phyloP scores from a whole-genome alignment of 2,113 vertebrate genomes.

The Tretioscincus oriximinensis region DNA sequence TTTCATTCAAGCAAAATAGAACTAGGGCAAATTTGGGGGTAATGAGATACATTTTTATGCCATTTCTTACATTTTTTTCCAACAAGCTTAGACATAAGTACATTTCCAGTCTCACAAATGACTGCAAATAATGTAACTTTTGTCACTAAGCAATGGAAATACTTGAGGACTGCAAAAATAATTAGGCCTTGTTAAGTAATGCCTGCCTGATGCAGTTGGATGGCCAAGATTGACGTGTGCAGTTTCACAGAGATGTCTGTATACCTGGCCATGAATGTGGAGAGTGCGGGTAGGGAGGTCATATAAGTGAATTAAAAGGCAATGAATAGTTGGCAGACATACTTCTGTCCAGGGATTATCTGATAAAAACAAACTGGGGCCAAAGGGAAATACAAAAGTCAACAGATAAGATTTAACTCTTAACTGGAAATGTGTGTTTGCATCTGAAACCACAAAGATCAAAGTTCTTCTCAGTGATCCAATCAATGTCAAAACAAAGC shows the following conservation, averaged over 20 bases:
- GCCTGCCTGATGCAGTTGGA: not conserved
- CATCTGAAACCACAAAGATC: not conserved
- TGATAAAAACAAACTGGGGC: slow-evolving; percentile 3
- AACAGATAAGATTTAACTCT: slow-evolving; percentile 5
- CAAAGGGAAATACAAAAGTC: slow-evolving; percentile 15
- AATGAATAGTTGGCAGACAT: not conserved
- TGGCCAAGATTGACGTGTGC: not conserved
- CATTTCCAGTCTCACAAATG: not conserved
- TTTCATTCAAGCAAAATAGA: slow-evolving; percentile 6
- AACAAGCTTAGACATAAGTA: slow-evolving; percentile 6
- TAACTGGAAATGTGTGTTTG: not conserved
- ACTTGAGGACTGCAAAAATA: not conserved
- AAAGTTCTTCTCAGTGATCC: not conserved
- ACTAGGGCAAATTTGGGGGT: not conserved
- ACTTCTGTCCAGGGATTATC: not conserved
- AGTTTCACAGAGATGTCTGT: not conserved
- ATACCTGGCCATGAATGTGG: not conserved
- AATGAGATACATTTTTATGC: slow-evolving; percentile 18
- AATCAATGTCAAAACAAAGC: not conserved
- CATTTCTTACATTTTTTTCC: slow-evolving; percentile 17
- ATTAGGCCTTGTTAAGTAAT: not conserved
- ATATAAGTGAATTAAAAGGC: not conserved
- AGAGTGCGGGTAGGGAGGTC: not conserved
- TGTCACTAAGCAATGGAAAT: not conserved
- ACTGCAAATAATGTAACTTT: not conserved